A percentile compares a stretch with the other conserved stretches of the same genome.
Evolutionary conservation across 2,797 vertebrate species (phyloP).

Genomic region (Columba guinea): DNA sequence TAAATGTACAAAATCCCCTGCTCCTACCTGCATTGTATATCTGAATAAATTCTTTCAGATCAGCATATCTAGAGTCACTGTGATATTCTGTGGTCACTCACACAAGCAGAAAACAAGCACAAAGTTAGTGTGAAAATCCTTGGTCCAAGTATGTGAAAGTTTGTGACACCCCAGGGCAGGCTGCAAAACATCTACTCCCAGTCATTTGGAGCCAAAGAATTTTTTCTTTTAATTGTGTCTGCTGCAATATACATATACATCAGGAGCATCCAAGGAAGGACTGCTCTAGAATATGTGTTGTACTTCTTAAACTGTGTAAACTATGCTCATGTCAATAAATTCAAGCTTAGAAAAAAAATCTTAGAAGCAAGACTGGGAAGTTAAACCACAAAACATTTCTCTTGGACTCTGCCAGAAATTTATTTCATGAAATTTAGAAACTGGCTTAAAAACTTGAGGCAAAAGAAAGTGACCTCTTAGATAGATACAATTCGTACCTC

Average conservation of each 20-base stretch:
- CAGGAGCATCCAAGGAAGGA: neutral
- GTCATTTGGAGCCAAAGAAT: neutral
- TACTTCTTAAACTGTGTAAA: neutral
- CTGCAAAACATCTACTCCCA: neutral
- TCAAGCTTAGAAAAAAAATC: neutral
- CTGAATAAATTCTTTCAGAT: neutral
- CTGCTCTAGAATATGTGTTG: neutral
- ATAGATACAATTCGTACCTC: neutral
- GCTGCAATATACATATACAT: neutral
- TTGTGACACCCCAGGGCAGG: neutral
- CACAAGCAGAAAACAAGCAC: neutral
- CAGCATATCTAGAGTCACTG: neutral
- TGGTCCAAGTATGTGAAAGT: neutral
- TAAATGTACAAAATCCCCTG: neutral
- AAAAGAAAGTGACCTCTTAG: neutral
- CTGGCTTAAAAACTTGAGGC: neutral
- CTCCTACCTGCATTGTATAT: neutral
- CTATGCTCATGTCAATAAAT: neutral
- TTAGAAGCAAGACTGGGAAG: neutral
- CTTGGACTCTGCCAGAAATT: neutral
- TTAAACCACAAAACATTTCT: neutral
- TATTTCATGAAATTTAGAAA: neutral
- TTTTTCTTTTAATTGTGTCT: neutral
- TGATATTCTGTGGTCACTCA: neutral
- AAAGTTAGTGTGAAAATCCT: neutral